phyloP scores from a whole-genome alignment of 2,113 vertebrate species.

The Otocyon megalotis region DNA sequence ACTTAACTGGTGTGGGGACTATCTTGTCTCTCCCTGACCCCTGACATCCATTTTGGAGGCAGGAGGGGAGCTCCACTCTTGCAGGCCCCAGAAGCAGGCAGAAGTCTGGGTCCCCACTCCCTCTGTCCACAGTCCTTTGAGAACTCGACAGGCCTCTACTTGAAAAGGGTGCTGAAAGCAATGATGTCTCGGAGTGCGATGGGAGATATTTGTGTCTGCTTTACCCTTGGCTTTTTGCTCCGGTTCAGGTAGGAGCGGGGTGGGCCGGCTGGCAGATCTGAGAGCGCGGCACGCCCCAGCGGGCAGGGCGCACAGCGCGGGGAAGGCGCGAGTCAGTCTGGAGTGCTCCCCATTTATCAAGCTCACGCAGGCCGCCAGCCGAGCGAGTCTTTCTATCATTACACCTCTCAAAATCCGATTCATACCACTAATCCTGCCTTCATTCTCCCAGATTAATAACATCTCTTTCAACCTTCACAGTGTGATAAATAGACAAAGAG shows the following conservation, averaged over 20 bases:
- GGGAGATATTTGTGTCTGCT: constrained; percentile 92
- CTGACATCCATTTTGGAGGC: constrained; percentile 15
- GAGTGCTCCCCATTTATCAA: constrained; percentile 99
- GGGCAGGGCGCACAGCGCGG: constrained; percentile 90
- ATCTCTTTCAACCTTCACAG: constrained; percentile 99
- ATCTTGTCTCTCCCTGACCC: constrained; percentile 16
- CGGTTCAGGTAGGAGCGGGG: constrained; percentile 91
- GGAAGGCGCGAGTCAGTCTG: constrained; percentile 93
- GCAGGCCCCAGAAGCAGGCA: constrained; percentile 7
- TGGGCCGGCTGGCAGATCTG: constrained; percentile 93
- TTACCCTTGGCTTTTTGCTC: constrained; percentile 93
- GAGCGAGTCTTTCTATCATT: constrained; percentile 99
- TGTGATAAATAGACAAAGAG: constrained; percentile 99
- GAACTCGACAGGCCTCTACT: constrained; percentile 86
- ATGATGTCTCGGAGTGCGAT: constrained; percentile 90
- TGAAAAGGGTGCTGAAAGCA: constrained; percentile 90
- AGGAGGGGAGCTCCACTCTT: background rate
- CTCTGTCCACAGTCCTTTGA: constrained; percentile 76
- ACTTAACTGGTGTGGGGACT: background rate
- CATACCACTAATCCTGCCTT: constrained; percentile 99
- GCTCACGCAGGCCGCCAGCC: constrained; percentile 99
- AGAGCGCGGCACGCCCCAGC: constrained; percentile 93
- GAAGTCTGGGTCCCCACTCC: constrained; percentile 65
- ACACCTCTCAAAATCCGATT: constrained; percentile 99
- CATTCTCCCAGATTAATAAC: constrained; percentile 99